phyloP scores from a whole-genome alignment of 2,888 invertebrate genomes.

The Alcis repandata region DNA sequence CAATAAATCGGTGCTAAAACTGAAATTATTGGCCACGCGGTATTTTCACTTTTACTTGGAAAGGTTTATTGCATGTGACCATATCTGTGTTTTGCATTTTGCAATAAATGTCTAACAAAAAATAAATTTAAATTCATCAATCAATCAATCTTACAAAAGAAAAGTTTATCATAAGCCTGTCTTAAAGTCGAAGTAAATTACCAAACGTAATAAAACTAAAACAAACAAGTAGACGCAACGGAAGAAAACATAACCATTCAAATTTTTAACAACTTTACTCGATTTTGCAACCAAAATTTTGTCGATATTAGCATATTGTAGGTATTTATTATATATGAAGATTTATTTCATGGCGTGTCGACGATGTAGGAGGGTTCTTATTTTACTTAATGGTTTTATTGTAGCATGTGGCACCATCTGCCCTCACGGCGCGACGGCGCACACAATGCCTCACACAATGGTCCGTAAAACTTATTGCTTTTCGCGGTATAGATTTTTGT shows the following conservation, averaged over 20 bases:
- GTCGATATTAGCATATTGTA: neutral
- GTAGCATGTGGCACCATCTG: constrained; percentile 43
- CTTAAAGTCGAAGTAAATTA: constrained; percentile 11
- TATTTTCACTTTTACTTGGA: neutral
- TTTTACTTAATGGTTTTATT: constrained; percentile 40
- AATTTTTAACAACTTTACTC: neutral
- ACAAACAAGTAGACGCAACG: neutral
- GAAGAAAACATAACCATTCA: neutral
- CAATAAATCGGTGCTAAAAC: constrained; percentile 3
- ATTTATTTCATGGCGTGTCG: neutral
- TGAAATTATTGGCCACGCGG: constrained; percentile 2
- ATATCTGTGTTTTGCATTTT: constrained; percentile 1
- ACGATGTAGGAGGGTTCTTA: constrained; percentile 5
- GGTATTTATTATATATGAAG: neutral
- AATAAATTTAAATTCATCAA: constrained; percentile 12
- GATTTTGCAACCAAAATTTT: neutral
- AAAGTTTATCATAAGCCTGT: constrained; percentile 21
- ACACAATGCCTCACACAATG: constrained; percentile 60
- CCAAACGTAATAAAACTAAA: constrained; percentile 2
- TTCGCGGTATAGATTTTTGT: constrained; percentile 69
- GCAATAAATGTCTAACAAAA: constrained; percentile 13
- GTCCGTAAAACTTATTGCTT: constrained; percentile 72
- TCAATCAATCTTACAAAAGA: constrained; percentile 21
- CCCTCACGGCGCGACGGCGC: constrained; percentile 32
- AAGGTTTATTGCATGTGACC: neutral